A percentile compares a stretch with the other conserved stretches of the same genome.
phyloP scores from a whole-genome alignment of 2,113 vertebrate genomes.

The Miniopterus natalensis region DNA sequence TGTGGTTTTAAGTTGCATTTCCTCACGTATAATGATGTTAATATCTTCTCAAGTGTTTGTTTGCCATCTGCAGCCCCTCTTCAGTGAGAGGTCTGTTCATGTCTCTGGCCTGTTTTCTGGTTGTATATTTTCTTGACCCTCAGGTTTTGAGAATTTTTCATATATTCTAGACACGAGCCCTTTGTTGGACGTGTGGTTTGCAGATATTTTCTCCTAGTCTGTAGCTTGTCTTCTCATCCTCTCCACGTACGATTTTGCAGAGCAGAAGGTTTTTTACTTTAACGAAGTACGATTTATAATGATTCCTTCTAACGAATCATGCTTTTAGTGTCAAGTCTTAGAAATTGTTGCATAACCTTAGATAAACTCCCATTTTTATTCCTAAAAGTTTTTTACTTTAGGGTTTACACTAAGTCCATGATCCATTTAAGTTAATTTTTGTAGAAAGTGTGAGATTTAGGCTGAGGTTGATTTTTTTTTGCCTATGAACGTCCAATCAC shows the following conservation, averaged over 20 bases:
- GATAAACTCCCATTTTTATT: background rate
- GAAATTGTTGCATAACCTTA: background rate
- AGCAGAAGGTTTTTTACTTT: background rate
- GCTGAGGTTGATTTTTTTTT: background rate
- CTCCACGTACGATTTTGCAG: background rate
- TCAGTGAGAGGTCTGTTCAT: background rate
- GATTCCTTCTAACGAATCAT: background rate
- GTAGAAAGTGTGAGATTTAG: background rate
- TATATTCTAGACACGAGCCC: background rate
- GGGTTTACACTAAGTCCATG: background rate
- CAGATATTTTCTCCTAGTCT: background rate
- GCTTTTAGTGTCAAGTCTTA: background rate
- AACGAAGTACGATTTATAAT: background rate
- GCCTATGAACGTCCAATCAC: background rate
- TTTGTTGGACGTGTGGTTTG: background rate
- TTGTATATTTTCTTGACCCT: background rate
- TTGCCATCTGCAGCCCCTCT: background rate
- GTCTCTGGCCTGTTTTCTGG: background rate
- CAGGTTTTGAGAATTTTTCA: background rate
- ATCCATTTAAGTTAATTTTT: background rate
- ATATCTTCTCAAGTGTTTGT: background rate
- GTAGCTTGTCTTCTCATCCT: background rate
- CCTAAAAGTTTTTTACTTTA: background rate
- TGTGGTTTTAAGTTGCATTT: background rate
- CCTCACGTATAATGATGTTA: background rate